phyloP scores from a whole-genome alignment of 2,113 vertebrate species.

The Barbus barbus region DNA sequence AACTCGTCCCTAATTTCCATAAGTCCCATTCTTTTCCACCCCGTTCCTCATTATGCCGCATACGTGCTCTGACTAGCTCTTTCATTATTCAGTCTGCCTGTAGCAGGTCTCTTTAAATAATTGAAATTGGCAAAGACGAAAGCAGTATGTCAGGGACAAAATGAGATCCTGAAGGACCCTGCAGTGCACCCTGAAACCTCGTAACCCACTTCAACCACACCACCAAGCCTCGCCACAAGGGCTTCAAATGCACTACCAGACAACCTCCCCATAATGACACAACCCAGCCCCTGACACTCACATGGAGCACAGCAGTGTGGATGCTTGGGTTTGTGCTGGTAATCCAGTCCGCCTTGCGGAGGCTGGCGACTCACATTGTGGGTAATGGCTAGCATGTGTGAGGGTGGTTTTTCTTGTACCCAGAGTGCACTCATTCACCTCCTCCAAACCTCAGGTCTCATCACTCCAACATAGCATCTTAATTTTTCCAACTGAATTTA shows the following conservation, averaged over 20 bases:
- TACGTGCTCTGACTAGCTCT: not conserved
- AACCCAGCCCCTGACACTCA: slow-evolving; percentile 25
- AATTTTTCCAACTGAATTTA: slow-evolving; percentile 34
- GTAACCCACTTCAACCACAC: slow-evolving; percentile 8
- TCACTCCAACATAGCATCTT: slow-evolving; percentile 29
- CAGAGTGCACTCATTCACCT: slow-evolving; percentile 14
- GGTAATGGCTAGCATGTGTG: slow-evolving; percentile 1
- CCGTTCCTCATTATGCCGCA: not conserved
- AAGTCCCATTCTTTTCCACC: not conserved
- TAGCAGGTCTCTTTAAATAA: slow-evolving; percentile 63
- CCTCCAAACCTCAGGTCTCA: slow-evolving; percentile 39
- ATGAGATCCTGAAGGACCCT: not conserved
- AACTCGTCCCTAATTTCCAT: slow-evolving; percentile 27
- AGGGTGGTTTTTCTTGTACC: slow-evolving; percentile 9
- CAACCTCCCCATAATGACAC: slow-evolving; percentile 23
- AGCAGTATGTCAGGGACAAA: not conserved
- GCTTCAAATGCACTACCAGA: slow-evolving; percentile 7
- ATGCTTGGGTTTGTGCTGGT: slow-evolving; percentile 1
- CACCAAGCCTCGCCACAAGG: slow-evolving; percentile 1
- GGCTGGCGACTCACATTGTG: not conserved
- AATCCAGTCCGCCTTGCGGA: slow-evolving; percentile 10
- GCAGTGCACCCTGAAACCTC: not conserved
- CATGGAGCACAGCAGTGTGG: not conserved
- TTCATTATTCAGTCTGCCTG: slow-evolving; percentile 61
- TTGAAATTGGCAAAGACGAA: slow-evolving; percentile 42